Conservation (phyloP, 1,140 invertebrate species). For the Pseudobourletiella spinata region DNA sequence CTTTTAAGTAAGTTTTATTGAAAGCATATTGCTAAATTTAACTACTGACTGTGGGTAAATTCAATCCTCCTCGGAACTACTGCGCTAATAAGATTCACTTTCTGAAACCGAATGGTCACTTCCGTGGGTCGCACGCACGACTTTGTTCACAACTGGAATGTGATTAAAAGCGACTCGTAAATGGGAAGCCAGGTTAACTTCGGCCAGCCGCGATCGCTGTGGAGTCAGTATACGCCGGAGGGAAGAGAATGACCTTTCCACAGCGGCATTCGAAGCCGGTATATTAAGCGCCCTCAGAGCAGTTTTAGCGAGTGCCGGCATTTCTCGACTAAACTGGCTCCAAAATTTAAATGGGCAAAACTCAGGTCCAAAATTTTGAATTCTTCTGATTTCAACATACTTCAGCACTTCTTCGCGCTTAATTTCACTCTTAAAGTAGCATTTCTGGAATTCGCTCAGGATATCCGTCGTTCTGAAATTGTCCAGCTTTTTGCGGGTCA, state of each 20-base stretch:
- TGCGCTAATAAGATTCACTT: too few species aligned
- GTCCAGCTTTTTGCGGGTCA: not conserved
- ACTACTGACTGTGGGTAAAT: too few species aligned
- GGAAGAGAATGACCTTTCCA: not conserved
- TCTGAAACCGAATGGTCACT: too few species aligned
- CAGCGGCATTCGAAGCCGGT: not conserved
- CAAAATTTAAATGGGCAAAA: not conserved
- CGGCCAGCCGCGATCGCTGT: too few species aligned
- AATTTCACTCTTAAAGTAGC: not conserved
- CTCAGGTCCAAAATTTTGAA: not conserved
- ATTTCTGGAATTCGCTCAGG: not conserved
- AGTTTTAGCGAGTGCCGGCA: not conserved
- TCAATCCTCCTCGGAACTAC: too few species aligned
- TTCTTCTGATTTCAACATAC: too few species aligned
- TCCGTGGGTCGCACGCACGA: too few species aligned
- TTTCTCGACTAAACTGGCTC: not conserved
- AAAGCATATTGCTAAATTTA: too few species aligned
- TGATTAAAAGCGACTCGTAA: not conserved
- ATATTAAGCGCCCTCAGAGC: not conserved
- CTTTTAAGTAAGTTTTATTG: too few species aligned
- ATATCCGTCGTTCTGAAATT: not conserved
- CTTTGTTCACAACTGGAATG: too few species aligned
- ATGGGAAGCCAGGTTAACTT: not conserved
- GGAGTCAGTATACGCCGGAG: too few species aligned
- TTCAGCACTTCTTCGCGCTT: not conserved